Conservation (phyloP, 2,888 invertebrate species). For the Orchesellides sinensis region DNA sequence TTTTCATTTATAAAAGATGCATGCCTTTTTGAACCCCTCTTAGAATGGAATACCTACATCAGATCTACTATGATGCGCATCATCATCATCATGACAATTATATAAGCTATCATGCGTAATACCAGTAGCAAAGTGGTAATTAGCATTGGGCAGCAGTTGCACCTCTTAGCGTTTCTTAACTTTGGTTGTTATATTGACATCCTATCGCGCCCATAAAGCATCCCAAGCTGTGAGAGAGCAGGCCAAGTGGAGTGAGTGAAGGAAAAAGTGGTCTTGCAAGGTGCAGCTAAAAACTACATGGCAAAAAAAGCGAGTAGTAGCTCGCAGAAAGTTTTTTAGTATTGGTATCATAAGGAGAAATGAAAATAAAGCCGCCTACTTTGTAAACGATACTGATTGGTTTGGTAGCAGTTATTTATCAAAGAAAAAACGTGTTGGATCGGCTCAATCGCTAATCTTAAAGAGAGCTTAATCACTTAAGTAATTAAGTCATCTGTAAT, state of each 20-base stretch:
- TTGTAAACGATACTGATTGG: conserved; percentile 28
- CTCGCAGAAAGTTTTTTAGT: too few species aligned
- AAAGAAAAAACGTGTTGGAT: conserved; percentile 1
- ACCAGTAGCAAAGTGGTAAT: conserved; percentile 63
- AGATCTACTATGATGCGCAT: too few species aligned
- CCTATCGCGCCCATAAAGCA: conserved; percentile 31
- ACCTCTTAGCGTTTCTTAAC: conserved; percentile 44
- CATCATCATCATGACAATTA: conserved; percentile 32
- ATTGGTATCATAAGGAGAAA: too few species aligned
- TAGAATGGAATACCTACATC: too few species aligned
- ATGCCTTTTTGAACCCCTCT: too few species aligned
- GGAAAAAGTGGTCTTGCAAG: conserved; percentile 58
- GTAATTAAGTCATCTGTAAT: conserved; percentile 53
- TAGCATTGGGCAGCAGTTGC: conserved; percentile 58
- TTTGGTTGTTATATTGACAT: conserved; percentile 60
- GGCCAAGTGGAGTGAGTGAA: too few species aligned
- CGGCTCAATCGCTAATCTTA: conserved; percentile 19
- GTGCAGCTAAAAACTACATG: neutral
- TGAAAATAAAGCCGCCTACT: conserved; percentile 39
- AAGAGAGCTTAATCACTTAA: conserved; percentile 37
- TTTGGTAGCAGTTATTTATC: conserved; percentile 43
- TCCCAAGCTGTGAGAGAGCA: conserved; percentile 40
- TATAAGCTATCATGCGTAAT: conserved; percentile 40
- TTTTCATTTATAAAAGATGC: too few species aligned
- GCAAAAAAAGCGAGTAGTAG: neutral